Evolutionary conservation across 2,113 vertebrate genomes (phyloP).

Genomic region (Lota lota): DNA sequence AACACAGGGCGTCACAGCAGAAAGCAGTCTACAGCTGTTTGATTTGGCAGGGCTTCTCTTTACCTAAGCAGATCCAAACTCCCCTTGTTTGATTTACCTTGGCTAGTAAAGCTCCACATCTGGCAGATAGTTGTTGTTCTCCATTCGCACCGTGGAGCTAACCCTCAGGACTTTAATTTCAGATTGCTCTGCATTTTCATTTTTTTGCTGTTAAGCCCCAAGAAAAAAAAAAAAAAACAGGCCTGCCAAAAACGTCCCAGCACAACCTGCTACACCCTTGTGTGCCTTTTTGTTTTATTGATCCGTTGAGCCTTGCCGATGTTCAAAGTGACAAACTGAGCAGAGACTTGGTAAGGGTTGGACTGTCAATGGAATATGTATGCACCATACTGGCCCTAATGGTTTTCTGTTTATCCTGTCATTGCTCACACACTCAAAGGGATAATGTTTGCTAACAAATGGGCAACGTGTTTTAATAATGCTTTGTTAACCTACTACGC

Average conservation of each 20-base stretch:
- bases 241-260: constrained; percentile 22
- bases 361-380: constrained; percentile 6
- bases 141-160: constrained; percentile 12
- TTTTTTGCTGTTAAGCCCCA: constrained; percentile 27
- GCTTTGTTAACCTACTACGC: no score
- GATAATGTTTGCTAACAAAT: no score
- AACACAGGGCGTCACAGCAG: neutral
- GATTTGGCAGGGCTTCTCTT: constrained; percentile 18
- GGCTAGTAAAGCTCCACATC: constrained; percentile 26
- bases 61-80: constrained; percentile 12
- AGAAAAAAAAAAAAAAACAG: constrained; percentile 24
- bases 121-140: constrained; percentile 18
- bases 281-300: constrained; percentile 33
- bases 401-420: no score
- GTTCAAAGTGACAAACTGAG: constrained; percentile 38
- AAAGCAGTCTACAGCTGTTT: constrained; percentile 29
- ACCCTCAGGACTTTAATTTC: constrained; percentile 23
- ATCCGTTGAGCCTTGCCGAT: constrained; percentile 15
- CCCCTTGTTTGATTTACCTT: constrained; percentile 27
- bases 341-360: constrained; percentile 35
- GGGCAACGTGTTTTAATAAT: no score
- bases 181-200: constrained; percentile 17
- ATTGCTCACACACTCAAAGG: no score
- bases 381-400: no score
- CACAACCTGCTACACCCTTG: constrained; percentile 19